phyloP scores from a whole-genome alignment of 64 coral and sea anemone genomes.

The Cladopsammia gracilis region DNA sequence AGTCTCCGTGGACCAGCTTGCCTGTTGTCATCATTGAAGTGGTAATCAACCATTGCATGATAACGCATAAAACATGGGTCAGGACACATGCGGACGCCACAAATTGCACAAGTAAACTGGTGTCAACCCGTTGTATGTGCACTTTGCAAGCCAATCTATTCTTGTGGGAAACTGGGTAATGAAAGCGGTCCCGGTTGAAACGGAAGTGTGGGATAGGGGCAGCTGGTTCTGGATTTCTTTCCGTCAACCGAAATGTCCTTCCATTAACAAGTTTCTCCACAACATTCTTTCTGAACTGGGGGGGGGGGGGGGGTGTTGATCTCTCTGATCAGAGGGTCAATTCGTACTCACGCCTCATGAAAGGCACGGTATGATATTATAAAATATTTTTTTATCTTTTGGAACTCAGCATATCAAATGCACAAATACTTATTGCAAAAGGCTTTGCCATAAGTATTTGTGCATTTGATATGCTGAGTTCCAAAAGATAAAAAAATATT shows the following conservation, averaged over 20 bases:
- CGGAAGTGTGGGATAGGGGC: background rate
- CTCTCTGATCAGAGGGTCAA: conserved; percentile 17
- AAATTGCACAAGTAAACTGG: background rate
- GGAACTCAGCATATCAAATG: conserved; percentile 48
- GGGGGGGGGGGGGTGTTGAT: background rate
- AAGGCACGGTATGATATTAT: conserved; percentile 38
- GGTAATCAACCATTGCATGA: background rate
- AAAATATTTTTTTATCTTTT: conserved; percentile 45
- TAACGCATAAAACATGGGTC: background rate
- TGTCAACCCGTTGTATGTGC: background rate
- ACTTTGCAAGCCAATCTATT: background rate
- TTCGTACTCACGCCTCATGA: conserved; percentile 15
- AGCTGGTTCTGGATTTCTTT: no score
- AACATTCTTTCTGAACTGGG: conserved; percentile 9
- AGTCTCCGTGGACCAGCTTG: background rate
- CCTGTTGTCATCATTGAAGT: background rate
- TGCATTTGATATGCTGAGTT: conserved; percentile 38
- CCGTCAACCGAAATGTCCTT: background rate
- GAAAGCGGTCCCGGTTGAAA: background rate
- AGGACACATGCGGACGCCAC: background rate
- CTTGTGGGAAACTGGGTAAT: background rate
- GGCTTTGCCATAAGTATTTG: conserved; percentile 16
- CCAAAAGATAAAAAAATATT: conserved; percentile 29
- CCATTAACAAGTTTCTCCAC: background rate
- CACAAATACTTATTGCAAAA: conserved; percentile 21